These are phyloP conservation scores for Pelobates fuscus DNA, from an alignment of 2,113 vertebrate species.

Conservation along the genomic window DNA sequence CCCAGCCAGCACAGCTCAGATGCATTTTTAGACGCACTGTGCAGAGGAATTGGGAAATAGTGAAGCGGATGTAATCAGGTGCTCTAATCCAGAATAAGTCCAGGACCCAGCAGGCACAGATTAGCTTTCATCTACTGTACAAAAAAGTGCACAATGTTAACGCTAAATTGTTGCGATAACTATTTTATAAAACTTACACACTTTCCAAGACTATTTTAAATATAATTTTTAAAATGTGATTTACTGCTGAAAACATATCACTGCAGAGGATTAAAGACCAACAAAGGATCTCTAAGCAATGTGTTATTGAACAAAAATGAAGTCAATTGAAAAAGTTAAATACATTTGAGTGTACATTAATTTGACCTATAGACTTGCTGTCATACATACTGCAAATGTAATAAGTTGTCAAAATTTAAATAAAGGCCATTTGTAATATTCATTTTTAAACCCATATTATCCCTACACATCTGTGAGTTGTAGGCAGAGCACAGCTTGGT, in stretches of 20 bases:
- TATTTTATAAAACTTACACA: no score
- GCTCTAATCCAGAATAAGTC: no score
- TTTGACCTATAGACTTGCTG: slow-evolving; percentile 34
- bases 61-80: no score
- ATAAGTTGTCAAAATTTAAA: slow-evolving; percentile 20
- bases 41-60: no score
- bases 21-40: no score
- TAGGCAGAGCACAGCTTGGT: slow-evolving; percentile 15
- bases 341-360: slow-evolving; percentile 2
- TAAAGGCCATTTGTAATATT: slow-evolving; percentile 24
- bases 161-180: no score
- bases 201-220: no score
- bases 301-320: slow-evolving; percentile 2
- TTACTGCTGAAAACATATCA: not conserved
- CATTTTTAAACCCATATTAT: slow-evolving; percentile 25
- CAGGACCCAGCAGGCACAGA: no score
- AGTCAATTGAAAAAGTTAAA: slow-evolving; percentile 9
- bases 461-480: slow-evolving; percentile 30
- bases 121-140: no score
- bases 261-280: slow-evolving; percentile 7
- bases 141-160: no score
- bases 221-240: no score
- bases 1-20: no score
- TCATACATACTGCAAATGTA: slow-evolving; percentile 16
- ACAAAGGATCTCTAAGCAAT: slow-evolving; percentile 15